These are phyloP conservation scores for Micropterix aruncella DNA, from an alignment of 2,888 invertebrate species.

Conservation along the genomic window DNA sequence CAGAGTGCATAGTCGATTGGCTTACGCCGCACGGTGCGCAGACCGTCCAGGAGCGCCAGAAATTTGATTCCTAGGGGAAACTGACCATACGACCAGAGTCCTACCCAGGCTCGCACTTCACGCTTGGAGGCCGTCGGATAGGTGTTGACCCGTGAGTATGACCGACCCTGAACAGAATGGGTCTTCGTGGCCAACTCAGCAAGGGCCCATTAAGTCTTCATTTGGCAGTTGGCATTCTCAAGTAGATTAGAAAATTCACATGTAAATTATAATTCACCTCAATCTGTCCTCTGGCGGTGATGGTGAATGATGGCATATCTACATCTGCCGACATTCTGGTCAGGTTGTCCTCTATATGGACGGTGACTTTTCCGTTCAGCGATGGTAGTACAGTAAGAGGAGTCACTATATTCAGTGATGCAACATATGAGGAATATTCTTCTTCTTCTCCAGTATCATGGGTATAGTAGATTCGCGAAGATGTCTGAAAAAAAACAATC, in stretches of 20 bases:
- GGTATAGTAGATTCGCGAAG: slow-evolving; percentile 27
- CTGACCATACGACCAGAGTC: too few relatives aligned
- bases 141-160: too few relatives aligned
- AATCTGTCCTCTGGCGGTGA: slow-evolving; percentile 27
- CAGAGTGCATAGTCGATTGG: too few relatives aligned
- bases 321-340: slow-evolving; percentile 32
- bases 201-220: too few relatives aligned
- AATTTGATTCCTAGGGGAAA: too few relatives aligned
- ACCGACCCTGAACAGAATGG: too few relatives aligned
- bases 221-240: not conserved
- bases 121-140: too few relatives aligned
- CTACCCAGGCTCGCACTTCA: too few relatives aligned
- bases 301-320: slow-evolving; percentile 30
- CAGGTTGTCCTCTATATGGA: slow-evolving; percentile 26
- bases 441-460: slow-evolving; percentile 30
- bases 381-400: slow-evolving; percentile 28
- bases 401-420: slow-evolving; percentile 25
- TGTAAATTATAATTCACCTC: slow-evolving; percentile 19
- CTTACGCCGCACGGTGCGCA: too few relatives aligned
- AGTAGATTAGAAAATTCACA: not conserved
- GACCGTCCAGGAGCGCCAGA: too few relatives aligned
- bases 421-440: slow-evolving; percentile 27
- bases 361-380: slow-evolving; percentile 23
- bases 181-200: too few relatives aligned
- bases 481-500: slow-evolving; percentile 22